Percentiles rank a stretch among this genome's conserved stretches.
phyloP scores from a whole-genome alignment of 2,113 vertebrate genomes.

The Manacus vitellinus region DNA sequence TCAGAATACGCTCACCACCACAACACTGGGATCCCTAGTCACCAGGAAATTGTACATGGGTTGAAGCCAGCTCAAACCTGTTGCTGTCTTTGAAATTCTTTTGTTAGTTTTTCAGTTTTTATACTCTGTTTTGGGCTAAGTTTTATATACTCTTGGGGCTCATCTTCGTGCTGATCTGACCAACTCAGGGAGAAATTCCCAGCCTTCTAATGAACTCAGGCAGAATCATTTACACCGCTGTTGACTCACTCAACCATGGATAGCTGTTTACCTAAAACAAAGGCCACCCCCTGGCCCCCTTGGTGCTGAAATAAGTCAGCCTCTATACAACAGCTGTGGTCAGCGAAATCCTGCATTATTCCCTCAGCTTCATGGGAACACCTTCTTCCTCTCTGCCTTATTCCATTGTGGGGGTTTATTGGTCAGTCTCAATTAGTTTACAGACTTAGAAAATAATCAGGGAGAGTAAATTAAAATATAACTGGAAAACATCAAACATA shows the following conservation, averaged over 20 bases:
- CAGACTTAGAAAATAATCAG: not conserved
- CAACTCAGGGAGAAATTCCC: not conserved
- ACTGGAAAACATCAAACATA: not conserved
- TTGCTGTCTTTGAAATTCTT: not conserved
- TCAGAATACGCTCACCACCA: not conserved
- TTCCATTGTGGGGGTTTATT: not conserved
- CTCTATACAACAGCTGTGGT: not conserved
- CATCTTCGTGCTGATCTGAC: not conserved
- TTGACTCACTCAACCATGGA: not conserved
- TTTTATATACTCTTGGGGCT: not conserved
- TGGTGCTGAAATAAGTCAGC: not conserved
- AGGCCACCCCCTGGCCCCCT: not conserved
- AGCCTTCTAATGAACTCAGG: not conserved
- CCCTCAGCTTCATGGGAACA: not conserved
- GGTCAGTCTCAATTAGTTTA: not conserved
- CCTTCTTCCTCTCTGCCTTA: not conserved
- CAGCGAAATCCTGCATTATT: not conserved
- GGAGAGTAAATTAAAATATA: not conserved
- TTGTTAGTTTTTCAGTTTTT: not conserved
- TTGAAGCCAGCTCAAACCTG: not conserved
- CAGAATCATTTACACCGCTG: not conserved
- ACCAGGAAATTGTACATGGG: rapidly evolving
- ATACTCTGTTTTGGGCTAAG: not conserved
- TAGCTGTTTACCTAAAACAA: not conserved
- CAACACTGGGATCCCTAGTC: no score